phyloP scores from a whole-genome alignment of 2,113 vertebrate genomes.

The Pagrus major region DNA sequence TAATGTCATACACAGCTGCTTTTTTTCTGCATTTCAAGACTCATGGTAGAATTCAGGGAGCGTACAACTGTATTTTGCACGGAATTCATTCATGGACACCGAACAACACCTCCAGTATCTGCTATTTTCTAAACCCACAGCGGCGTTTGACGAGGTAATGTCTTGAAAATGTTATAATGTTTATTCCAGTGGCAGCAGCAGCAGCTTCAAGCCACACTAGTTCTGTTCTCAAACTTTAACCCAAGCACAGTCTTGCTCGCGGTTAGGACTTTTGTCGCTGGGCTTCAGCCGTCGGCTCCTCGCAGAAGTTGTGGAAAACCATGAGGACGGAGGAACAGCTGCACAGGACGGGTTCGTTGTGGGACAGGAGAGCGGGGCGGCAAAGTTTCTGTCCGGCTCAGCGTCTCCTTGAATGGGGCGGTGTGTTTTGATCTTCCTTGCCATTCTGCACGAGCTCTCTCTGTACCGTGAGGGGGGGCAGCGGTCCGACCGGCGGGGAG shows the following conservation, averaged over 20 bases:
- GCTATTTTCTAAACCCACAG: neutral
- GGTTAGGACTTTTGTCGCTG: slow-evolving; percentile 12
- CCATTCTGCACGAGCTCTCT: slow-evolving; percentile 6
- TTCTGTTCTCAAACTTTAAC: slow-evolving; percentile 59
- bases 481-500: slow-evolving; percentile 62
- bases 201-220: slow-evolving; percentile 22
- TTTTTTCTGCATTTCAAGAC: slow-evolving; percentile 57
- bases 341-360: slow-evolving; percentile 14
- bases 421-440: slow-evolving; percentile 19
- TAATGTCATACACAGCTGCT: slow-evolving; percentile 81
- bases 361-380: slow-evolving; percentile 21
- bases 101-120: neutral
- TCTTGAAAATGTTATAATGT: slow-evolving; percentile 21
- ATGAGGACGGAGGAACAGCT: slow-evolving; percentile 56
- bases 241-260: slow-evolving; percentile 12
- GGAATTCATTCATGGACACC: slow-evolving; percentile 2
- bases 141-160: slow-evolving; percentile 3
- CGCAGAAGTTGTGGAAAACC: slow-evolving; percentile 43
- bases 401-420: slow-evolving; percentile 34
- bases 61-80: slow-evolving; percentile 13
- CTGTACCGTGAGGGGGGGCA: slow-evolving; percentile 31
- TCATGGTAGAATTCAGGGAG: slow-evolving; percentile 46
- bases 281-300: slow-evolving; percentile 33
- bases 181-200: slow-evolving; percentile 34
- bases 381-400: neutral